Base-by-base conservation (phyloP, 2,888 invertebrate genomes). In the Parochlus steinenii region DNA sequence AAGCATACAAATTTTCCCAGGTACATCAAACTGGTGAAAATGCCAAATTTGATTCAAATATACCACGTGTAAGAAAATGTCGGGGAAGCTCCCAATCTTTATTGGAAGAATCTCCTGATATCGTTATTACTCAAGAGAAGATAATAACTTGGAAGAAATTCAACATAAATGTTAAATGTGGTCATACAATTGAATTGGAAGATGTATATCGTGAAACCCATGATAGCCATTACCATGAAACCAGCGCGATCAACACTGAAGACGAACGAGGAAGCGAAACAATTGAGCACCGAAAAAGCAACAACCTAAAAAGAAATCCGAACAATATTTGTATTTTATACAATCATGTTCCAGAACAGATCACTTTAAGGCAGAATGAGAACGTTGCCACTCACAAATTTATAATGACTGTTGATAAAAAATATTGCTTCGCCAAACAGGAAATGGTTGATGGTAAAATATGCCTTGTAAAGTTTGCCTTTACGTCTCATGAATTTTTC, bases 361-460 rank as follows among this genome's bases (percentile, higher is more conserved):
- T 58, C 12, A 35, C 44, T 16, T 44, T 54, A 39, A 41, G 43
- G 4, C 33, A 43, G 2, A 45, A 46, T 30, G 44, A 52, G 39
- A 31, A 40, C 15, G 43, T 41, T 20, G 35, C 51, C 10, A 46
- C 46, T 14, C 62, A 65, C 44, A 65, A 66, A 1, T 63, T 67
- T 42, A 56, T 63, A 2, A 63, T 70, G 58, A 63, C 67, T 0
- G 63, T 58, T 3, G 71, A 69, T 46, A 60, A 59, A 20, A 56
- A 62, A 28, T 57, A 55, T 34, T 60, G 56, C 2, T 52, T 66
- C 1, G 70, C 68, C 2, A 43, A 44, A 3, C 51, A 49, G 33
- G 61, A 61, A 42, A 47, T 61, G 37, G 42, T 47, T 20, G 48
- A 51, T 41, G 48, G 55, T 54, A 46, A 46, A 39, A 40, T 14